Evolutionary conservation across 2,888 invertebrate genomes (phyloP), one percentile per base, ranked within the genome.

Genomic region (Ormyrus rosae): DNA sequence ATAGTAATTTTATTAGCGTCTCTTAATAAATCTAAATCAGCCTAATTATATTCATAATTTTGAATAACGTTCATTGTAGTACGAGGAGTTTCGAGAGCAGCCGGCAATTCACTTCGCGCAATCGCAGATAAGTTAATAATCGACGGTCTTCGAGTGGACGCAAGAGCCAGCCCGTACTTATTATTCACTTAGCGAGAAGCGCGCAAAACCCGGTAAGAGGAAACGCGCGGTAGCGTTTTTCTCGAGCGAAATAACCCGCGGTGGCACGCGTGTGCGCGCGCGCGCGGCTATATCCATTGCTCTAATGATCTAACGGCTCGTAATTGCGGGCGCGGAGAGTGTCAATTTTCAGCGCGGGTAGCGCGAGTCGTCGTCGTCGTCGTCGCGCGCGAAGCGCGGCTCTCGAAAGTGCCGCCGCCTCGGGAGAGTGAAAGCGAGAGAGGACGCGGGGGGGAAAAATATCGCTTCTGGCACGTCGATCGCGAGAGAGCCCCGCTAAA

Each of bases 391-490:
- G 73, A 61, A 10, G 65, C 53, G 67, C 56, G 48, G 70, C 71
- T 64, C 50, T 64, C 71, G 78, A 61, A 71, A 75, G 78, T 75
- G 50, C 58, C 45, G 68, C 11, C 13, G 13, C 13, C 13, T 6
- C 46, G 34, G 34, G 68, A 76, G 81, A 76, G 81, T 81, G 81
- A 81, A 81, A 81, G 81, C 72, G 81, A 81, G 67, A 78, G 81
- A n/a, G 72, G 50, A 53, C 55, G 58, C 71, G 58, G 53, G 50
- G 46, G 6, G 48, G 68, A 34, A 50, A 70, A 67, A 58, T 71
- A 71, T 71, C 67, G 75, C 51, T 58, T 63, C 56, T 78, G 70
- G 65, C 45, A 68, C 75, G 76, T 63, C 48, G 60, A 67, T 53
- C 50, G 55, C 8, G 4, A 13, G 13, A 13, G 13, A 34, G 53